Evolutionary conservation across 2,888 invertebrate species (phyloP).

Genomic region (Philaethria dido): DNA sequence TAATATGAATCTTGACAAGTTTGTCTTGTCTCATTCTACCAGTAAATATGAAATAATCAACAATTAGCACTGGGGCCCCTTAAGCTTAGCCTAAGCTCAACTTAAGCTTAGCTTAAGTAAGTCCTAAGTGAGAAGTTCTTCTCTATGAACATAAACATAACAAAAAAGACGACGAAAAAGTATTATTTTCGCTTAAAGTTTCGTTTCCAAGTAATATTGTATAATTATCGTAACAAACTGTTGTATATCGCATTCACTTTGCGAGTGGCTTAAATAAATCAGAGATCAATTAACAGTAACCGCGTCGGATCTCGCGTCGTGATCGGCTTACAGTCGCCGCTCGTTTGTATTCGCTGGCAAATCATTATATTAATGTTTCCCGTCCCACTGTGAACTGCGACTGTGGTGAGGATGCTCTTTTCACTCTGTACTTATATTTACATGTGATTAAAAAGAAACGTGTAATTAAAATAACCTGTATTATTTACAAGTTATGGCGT

Average conservation of each 20-base stretch:
- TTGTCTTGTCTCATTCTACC: too few relatives aligned
- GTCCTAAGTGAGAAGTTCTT: too few relatives aligned
- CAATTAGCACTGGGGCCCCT: too few relatives aligned
- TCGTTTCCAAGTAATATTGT: neutral
- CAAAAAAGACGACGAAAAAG: neutral
- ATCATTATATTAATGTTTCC: conserved; percentile 25
- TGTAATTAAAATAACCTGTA: neutral
- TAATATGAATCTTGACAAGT: too few relatives aligned
- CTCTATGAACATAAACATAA: neutral
- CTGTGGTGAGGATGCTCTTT: neutral
- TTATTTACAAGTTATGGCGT: neutral
- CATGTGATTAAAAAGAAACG: conserved; percentile 3
- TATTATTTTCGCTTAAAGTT: neutral
- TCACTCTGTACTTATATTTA: neutral
- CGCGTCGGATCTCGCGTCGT: conserved; percentile 11
- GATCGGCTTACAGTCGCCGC: conserved; percentile 20
- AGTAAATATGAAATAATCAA: too few relatives aligned
- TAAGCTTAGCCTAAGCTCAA: too few relatives aligned
- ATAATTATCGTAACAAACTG: neutral
- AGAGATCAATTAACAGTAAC: conserved; percentile 19
- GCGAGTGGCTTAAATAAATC: conserved; percentile 19
- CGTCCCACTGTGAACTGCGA: neutral
- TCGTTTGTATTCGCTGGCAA: conserved; percentile 11
- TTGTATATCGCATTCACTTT: conserved; percentile 1
- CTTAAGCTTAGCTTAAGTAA: too few relatives aligned